Evolutionary conservation across 2,113 vertebrate species (phyloP), one percentile per base, ranked within the genome.

Genomic region (Sturnira hondurensis): DNA sequence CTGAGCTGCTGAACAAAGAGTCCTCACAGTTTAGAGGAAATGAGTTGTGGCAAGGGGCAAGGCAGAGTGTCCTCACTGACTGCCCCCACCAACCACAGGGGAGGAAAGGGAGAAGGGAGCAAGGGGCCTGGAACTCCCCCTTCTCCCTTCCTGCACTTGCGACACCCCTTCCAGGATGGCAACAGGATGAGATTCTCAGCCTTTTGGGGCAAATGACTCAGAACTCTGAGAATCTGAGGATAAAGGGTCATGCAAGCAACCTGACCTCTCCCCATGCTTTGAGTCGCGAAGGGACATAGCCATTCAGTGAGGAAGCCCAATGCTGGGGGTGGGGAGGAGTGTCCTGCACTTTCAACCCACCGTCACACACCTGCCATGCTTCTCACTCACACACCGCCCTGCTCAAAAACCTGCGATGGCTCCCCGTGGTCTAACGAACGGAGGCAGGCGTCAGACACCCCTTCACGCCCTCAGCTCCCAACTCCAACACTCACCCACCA

Each of bases 1-100:
- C 96, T 52, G 47, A 93, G 87, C 86, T 67, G 26, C 58, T 10
- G 8, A 92, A 85, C 93, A 90, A 93, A 81, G 76, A 96, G 67
- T 38, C 70, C 70, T 96, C 83, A 86, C 33, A 76, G 63, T 24
- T 33, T 45, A 15, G 67, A 94, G 67, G 84, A 95, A 82, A 58
- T 31, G 70, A 97, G 61, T 54, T 52, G 17, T 31, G 31, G 73
- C 22, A 74, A 50, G 73, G 43, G 33, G 16, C 78, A 67, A 36
- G 36, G 31, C 33, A 12, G 36, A n/a, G 65, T 38, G 56, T 91
- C 54, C 88, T 74, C 84, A 28, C 20, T 16, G 43, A 41, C 43
- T 16, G 11, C n/a, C 11, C 16, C 58, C n/a, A 31, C 78, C 74
- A 76, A 58, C 20, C 82, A 36, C 47, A 16, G 31, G 38, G 36